These are phyloP conservation scores for Sarcophaga caerulescens DNA, from an alignment of 2,888 invertebrate genomes.

Conservation along the genomic window DNA sequence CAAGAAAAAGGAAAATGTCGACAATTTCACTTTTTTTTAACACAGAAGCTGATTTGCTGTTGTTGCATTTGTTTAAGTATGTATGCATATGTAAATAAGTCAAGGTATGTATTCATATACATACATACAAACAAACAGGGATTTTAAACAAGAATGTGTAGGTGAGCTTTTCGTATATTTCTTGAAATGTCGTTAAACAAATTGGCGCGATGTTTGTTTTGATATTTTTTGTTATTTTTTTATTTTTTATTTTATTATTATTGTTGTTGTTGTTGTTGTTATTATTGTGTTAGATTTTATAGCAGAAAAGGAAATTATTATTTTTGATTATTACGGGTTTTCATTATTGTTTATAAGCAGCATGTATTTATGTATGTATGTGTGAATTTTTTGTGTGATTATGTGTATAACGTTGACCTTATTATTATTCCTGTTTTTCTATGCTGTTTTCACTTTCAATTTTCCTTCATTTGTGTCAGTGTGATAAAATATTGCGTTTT, in stretches of 20 bases:
- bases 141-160: neutral
- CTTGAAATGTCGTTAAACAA: conserved; percentile 39
- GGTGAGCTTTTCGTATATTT: conserved; percentile 20
- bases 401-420: conserved; percentile 29
- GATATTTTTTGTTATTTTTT: neutral
- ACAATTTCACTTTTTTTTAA: conserved; percentile 36
- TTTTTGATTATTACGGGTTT: neutral
- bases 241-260: no score
- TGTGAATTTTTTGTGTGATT: neutral
- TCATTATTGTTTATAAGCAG: no score
- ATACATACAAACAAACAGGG: neutral
- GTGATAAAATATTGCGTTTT: neutral
- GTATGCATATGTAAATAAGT: conserved; percentile 39
- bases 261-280: conserved; percentile 28
- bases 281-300: conserved; percentile 3
- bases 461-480: conserved; percentile 5
- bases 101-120: no score
- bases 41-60: neutral
- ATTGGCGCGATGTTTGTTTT: conserved; percentile 57
- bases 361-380: neutral
- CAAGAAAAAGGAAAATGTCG: conserved; percentile 46
- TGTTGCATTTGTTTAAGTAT: neutral
- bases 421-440: conserved; percentile 21
- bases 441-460: conserved; percentile 16
- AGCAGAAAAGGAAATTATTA: conserved; percentile 48